Evolutionary conservation across 2,888 invertebrate genomes (phyloP).

Genomic region (Pammene aurita): DNA sequence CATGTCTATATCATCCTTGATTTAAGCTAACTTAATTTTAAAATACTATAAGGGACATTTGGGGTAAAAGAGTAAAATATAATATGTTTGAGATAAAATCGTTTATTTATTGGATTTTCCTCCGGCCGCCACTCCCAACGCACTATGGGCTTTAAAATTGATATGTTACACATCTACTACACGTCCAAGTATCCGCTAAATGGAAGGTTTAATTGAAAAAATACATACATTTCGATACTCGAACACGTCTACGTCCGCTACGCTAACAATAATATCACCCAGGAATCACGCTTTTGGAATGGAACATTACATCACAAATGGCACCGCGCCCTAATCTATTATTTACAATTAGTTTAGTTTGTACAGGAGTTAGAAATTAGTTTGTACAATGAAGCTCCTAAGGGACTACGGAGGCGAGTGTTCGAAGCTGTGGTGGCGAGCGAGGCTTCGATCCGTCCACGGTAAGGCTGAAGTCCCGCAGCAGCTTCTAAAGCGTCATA

Average conservation of each 20-base stretch:
- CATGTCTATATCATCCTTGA: no score
- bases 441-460: neutral
- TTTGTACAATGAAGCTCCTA: conserved; percentile 41
- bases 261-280: conserved; percentile 64
- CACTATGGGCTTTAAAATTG: conserved; percentile 28
- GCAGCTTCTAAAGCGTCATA: neutral
- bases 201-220: conserved; percentile 21
- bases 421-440: neutral
- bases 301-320: conserved; percentile 65
- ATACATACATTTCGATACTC: conserved; percentile 19
- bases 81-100: conserved; percentile 51
- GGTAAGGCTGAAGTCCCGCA: neutral
- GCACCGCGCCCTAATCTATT: conserved; percentile 58
- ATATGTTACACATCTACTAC: conserved; percentile 36
- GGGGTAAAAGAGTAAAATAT: conserved; percentile 14
- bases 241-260: conserved; percentile 17
- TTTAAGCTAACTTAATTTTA: no score
- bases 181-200: conserved; percentile 24
- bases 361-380: conserved; percentile 47
- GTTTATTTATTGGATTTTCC: conserved; percentile 63
- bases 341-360: conserved; percentile 55
- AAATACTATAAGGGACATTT: no score
- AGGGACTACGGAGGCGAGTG: neutral
- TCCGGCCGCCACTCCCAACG: conserved; percentile 41
- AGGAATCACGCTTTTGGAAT: conserved; percentile 68